A percentile compares a stretch with the other conserved stretches of the same genome.
Evolutionary conservation across 2,888 invertebrate genomes (phyloP).

Genomic region (Smittia aterrima): DNA sequence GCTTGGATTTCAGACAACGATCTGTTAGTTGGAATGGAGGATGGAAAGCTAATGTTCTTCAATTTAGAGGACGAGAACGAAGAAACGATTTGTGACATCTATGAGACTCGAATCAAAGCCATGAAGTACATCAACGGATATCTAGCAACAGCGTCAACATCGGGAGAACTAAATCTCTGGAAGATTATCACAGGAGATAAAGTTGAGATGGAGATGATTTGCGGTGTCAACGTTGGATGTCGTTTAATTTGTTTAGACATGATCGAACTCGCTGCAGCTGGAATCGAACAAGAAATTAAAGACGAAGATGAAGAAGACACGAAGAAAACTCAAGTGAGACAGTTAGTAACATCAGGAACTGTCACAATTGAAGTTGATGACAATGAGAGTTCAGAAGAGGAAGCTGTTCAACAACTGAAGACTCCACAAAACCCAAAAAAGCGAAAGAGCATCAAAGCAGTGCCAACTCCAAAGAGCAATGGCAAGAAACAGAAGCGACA

Average conservation of each 20-base stretch:
- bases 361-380: conserved; percentile 54
- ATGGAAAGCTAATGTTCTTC: conserved; percentile 65
- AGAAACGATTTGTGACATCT: conserved; percentile 55
- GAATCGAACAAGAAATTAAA: conserved; percentile 39
- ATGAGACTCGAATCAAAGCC: conserved; percentile 68
- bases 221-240: conserved; percentile 64
- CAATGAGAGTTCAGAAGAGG: conserved; percentile 54
- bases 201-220: conserved; percentile 56
- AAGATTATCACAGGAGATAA: conserved; percentile 47
- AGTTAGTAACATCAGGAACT: conserved; percentile 55
- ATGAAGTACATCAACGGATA: conserved; percentile 59
- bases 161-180: conserved; percentile 78
- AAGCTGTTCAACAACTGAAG: conserved; percentile 45
- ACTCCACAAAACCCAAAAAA: background rate
- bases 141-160: conserved; percentile 69
- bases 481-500: conserved; percentile 10
- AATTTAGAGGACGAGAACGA: conserved; percentile 58
- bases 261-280: conserved; percentile 52
- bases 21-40: conserved; percentile 70
- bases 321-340: conserved; percentile 48
- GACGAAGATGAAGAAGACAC: conserved; percentile 46
- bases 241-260: conserved; percentile 72
- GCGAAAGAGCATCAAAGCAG: background rate
- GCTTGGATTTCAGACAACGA: conserved; percentile 66
- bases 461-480: background rate